Base-by-base conservation (phyloP, 2,797 vertebrate species). In the Poecilia wingei region DNA sequence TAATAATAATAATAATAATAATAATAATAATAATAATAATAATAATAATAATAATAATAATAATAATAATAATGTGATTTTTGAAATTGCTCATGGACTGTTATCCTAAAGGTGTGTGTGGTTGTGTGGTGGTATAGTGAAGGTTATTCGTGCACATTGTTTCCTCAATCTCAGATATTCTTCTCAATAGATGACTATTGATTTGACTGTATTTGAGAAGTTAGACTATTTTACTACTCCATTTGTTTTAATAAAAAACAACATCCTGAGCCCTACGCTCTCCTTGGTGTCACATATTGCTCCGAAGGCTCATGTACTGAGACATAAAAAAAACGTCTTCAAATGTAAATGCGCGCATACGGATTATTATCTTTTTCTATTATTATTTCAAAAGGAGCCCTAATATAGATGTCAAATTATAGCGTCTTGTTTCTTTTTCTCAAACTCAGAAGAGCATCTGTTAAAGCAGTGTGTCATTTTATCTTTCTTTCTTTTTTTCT, bases 1-100 rank as follows among this genome's bases (percentile, higher is more conserved):
- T 20, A 45, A 22, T 43, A n/a, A 41, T 51, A 53, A 31, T 4
- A 41, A 68, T 7, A 45, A 45, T 20, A 4, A 66, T 82, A 33
- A 71, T 28, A 41, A 49, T 20, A 8, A 31, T 18, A 57, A 47
- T 28, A 46, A 47, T 61, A 20, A 46, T 61, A 28, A 36, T 71
- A 47, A 49, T 28, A 33, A n/a, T n/a, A n/a, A n/a, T n/a, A 53
- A 49, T 69, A 39, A 33, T 43, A 55, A 73, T 77, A 39, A 75
- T 82, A 33, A 75, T 69, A 45, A 47, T 61, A 57, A 77, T 68
- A 76, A 68, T 20, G 2, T 31, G 0, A 31, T 16, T 3, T 28
- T 33, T 13, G 25, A 57, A 31, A 72, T 51, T 28, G 12, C n/a
- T 28, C 12, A 18, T 36, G 25, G 25, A n/a, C 53, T 55, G 3